These are phyloP conservation scores for Pantherophis alleghaniensis DNA, from an alignment of 2,797 vertebrate genomes.

Conservation along the genomic window DNA sequence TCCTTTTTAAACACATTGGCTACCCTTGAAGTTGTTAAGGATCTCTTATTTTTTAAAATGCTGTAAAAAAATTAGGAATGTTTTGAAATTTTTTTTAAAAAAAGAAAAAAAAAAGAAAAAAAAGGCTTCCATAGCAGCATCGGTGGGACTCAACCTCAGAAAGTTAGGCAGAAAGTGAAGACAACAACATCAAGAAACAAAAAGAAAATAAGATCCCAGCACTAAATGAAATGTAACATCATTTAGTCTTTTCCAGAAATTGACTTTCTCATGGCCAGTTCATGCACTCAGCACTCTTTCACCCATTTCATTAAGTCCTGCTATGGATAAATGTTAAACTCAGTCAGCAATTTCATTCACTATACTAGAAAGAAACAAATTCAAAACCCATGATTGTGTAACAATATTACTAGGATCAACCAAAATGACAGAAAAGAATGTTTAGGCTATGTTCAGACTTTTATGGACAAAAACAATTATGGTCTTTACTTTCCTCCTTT, in stretches of 20 bases:
- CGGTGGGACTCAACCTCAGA: slow-evolving; percentile 8
- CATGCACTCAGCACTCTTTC: background rate
- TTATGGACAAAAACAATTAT: background rate
- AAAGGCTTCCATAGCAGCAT: slow-evolving; percentile 26
- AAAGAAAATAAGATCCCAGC: background rate
- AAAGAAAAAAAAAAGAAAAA: background rate
- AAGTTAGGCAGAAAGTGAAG: slow-evolving; percentile 5
- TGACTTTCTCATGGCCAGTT: background rate
- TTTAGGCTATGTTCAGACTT: background rate
- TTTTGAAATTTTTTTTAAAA: background rate
- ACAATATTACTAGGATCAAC: background rate
- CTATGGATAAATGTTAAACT: background rate
- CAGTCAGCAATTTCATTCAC: background rate
- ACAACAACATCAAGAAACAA: background rate
- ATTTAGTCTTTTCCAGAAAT: background rate
- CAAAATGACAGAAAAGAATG: background rate
- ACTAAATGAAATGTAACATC: background rate
- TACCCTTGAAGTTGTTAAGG: slow-evolving; percentile 26
- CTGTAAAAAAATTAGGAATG: slow-evolving; percentile 14
- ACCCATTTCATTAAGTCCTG: background rate
- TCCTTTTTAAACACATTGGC: slow-evolving; percentile 12
- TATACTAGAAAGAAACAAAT: background rate
- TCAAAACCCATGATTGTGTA: background rate
- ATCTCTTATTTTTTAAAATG: background rate
- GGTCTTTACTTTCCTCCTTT: background rate